Evolutionary conservation across 2,113 vertebrate species (phyloP), one percentile per base, ranked within the genome.

Genomic region (Syrrhaptes paradoxus): DNA sequence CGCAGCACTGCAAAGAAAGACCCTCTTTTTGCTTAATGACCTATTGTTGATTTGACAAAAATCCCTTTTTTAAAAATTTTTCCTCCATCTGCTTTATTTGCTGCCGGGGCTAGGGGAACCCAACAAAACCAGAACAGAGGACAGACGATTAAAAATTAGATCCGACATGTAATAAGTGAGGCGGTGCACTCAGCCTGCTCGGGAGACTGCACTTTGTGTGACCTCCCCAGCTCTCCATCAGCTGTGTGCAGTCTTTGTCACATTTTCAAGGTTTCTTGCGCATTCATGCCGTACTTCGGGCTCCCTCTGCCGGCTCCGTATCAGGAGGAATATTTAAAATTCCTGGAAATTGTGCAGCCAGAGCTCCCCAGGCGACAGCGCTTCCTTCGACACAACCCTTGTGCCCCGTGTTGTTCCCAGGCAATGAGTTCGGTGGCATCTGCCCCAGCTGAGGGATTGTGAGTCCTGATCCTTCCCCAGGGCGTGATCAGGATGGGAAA

Each of bases 281-380:
- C 19, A 63, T 70, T 48, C 95, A 14, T 11, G 18, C 76, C 78
- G 73, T 93, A 80, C 85, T 95, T 58, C 1, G 77, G 71, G 88
- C 95, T 97, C 98, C 98, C 97, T 96, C 98, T 98, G 89, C 93
- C 36, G 98, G 97, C 89, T 94, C 76, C 22, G 57, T 17, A 17
- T 91, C 59, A 29, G 52, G 57, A 80, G 58, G 41, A 91, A 93
- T 82, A 85, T 61, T 85, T 52, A 5, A 57, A 82, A 93, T 87
- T 45, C 82, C 13, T 90, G 78, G 83, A 61, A 74, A 74, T 31
- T 24, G 88, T 80, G 80, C 84, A 82, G 62, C 18, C 28, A 22
- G 76, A 90, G 66, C 66, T 94, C 65, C 72, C 48, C 57, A 48
- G 65, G 67, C 0, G 1, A 14, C 62, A 43, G 66, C 4, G 2